These are phyloP conservation scores for Tetranychus cinnabarinus DNA, from an alignment of 1,140 invertebrate species.

Conservation along the genomic window DNA sequence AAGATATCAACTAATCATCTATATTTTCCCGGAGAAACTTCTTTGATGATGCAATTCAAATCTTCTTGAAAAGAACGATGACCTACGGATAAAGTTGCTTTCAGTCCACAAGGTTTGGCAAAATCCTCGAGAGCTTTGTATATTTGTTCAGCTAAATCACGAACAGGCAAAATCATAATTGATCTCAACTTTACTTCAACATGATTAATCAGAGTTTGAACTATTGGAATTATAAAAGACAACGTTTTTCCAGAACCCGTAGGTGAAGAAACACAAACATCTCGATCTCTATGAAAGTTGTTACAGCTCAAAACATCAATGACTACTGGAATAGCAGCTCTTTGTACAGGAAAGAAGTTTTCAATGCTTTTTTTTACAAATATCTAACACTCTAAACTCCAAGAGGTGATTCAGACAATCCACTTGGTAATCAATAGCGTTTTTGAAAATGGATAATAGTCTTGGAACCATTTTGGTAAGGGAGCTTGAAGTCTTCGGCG, in stretches of 20 bases:
- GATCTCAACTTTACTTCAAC: slow-evolving; percentile 40
- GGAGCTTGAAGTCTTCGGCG: not conserved
- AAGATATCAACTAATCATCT: slow-evolving; percentile 47
- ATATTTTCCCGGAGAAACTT: slow-evolving; percentile 15
- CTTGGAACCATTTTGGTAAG: not conserved
- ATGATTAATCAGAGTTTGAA: slow-evolving; percentile 35
- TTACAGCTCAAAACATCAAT: slow-evolving; percentile 32
- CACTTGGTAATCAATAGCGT: not conserved
- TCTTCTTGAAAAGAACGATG: slow-evolving; percentile 44
- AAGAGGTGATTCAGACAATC: slow-evolving; percentile 20
- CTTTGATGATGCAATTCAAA: slow-evolving; percentile 42
- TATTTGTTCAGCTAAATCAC: slow-evolving; percentile 72
- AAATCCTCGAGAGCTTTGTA: slow-evolving; percentile 39
- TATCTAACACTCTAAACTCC: slow-evolving; percentile 33
- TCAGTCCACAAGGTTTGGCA: slow-evolving; percentile 38
- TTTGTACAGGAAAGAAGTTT: slow-evolving; percentile 69
- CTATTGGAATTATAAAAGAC: slow-evolving; percentile 70
- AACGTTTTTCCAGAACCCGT: slow-evolving; percentile 96
- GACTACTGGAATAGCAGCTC: slow-evolving; percentile 52
- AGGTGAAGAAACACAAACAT: slow-evolving; percentile 88
- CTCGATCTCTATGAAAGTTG: slow-evolving; percentile 37
- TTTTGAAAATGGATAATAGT: not conserved
- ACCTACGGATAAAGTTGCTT: slow-evolving; percentile 45
- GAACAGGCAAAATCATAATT: slow-evolving; percentile 67
- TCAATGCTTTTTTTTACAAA: slow-evolving; percentile 38